Base-by-base conservation (phyloP, 2,797 vertebrate species). In the Craterocephalus amniculus region DNA sequence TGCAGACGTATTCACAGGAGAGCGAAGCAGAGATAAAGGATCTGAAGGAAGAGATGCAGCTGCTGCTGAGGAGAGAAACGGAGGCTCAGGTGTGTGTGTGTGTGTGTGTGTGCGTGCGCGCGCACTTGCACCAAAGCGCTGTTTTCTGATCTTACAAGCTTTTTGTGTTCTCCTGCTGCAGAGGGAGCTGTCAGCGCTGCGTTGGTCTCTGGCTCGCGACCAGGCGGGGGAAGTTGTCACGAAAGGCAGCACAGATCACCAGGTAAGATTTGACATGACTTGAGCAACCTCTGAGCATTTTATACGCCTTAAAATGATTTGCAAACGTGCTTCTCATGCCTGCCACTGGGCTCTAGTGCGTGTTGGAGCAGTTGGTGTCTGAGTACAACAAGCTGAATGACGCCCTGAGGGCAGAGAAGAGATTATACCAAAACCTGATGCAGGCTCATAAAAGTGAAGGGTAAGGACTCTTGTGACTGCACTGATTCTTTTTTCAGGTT, bases 311-410 rank as follows among this genome's bases (percentile, higher is more conserved):
- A 62, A 34, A 74, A 48, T 48, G 6, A 24, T 18, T 18, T 18
- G 16, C 32, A 14, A 4, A 1, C 22, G n/a, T 20, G 8, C 24
- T 14, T 52, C 40, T 43, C 18, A 29, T 32, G 14, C 18, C 54
- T 26, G 0, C 20, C n/a, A 4, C 49, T 55, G 22, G 58, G 48
- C 40, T 78, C 67, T 78, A 97, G 90, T 81, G 89, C 83, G 91
- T 95, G 81, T 88, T 99, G 67, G 95, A 97, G 82, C 95, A 96
- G 80, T 92, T 98, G 6, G 91, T 95, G 22, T 93, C 93, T 4
- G 97, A 98, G 81, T 96, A 95, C 83, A 93, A 93, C 83, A 91
- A 91, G 59, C 93, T 99, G 66, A 99, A 97, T 8, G 95, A 97
- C 18, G 96, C 96, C 79, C 90, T 99, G 57, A 95, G 93, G 84